These are phyloP conservation scores for Leucosticte australis DNA, from an alignment of 2,113 vertebrate genomes.

Conservation along the genomic window DNA sequence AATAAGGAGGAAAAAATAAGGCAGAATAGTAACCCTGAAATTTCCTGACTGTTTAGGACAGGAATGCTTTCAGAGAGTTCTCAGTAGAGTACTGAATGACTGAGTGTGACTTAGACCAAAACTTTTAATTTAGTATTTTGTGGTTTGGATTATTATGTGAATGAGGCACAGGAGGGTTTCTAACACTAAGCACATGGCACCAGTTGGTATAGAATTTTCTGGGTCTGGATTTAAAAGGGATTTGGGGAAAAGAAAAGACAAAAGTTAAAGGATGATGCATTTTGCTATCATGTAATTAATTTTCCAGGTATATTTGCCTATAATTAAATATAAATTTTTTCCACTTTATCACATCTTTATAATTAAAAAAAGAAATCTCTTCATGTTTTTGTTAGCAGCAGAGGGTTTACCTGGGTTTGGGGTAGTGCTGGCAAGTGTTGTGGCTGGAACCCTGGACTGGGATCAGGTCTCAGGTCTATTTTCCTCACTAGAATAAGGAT, in stretches of 20 bases:
- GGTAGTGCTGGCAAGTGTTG: not conserved
- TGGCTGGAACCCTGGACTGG: not conserved
- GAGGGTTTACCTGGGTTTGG: not conserved
- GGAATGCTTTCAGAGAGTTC: not conserved
- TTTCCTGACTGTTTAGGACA: not conserved
- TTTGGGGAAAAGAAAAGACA: not conserved
- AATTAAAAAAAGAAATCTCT: not conserved
- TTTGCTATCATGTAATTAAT: not conserved
- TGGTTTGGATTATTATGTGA: not conserved
- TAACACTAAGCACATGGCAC: not conserved
- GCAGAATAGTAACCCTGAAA: not conserved
- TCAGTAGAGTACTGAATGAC: not conserved
- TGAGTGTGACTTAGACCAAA: not conserved
- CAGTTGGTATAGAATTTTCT: not conserved
- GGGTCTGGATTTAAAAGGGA: not conserved
- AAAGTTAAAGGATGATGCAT: not conserved
- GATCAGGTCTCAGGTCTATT: not conserved
- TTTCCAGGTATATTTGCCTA: not conserved
- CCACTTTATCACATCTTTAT: not conserved
- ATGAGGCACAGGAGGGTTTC: not conserved
- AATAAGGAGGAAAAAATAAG: not conserved
- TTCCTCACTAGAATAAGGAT: not conserved
- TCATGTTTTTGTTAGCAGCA: not conserved
- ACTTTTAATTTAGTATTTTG: not conserved
- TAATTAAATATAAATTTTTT: not conserved